These are phyloP conservation scores for Schizotus pectinicornis DNA, from an alignment of 2,888 invertebrate genomes.

Conservation along the genomic window DNA sequence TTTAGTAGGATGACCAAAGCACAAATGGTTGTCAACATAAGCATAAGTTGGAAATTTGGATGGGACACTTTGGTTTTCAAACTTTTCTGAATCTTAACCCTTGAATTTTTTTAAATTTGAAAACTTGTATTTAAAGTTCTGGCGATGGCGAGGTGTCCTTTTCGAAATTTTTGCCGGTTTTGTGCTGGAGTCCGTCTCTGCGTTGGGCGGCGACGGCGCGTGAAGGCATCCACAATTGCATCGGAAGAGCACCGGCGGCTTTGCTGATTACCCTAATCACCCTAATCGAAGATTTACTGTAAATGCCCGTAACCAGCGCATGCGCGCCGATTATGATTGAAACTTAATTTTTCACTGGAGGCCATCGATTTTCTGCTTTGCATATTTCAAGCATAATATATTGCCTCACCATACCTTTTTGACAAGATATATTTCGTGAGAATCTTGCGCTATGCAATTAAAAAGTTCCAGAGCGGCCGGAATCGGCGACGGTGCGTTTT, in stretches of 20 bases:
- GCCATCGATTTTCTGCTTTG: slow-evolving; percentile 44
- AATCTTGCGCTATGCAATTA: slow-evolving; percentile 40
- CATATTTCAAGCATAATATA: slow-evolving; percentile 43
- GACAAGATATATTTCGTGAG: slow-evolving; percentile 37
- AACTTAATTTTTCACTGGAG: slow-evolving; percentile 49
- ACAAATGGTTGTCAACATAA: too few species aligned
- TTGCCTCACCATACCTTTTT: slow-evolving; percentile 39
- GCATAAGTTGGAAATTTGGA: too few species aligned
- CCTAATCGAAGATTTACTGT: slow-evolving; percentile 49
- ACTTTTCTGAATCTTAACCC: too few species aligned
- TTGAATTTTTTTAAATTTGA: too few species aligned
- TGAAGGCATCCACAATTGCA: slow-evolving; percentile 26
- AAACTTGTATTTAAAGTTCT: too few species aligned
- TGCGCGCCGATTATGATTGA: slow-evolving; percentile 44
- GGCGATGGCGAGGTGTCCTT: too few species aligned
- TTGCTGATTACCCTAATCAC: slow-evolving; percentile 50
- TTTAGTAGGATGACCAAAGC: too few species aligned
- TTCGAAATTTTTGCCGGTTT: too few species aligned
- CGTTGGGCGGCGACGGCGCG: slow-evolving; percentile 20
- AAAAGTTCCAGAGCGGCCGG: slow-evolving; percentile 33
- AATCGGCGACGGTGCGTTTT: background rate
- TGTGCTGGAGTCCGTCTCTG: too few species aligned
- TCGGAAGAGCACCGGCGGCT: slow-evolving; percentile 26
- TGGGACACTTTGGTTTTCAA: too few species aligned
- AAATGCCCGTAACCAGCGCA: slow-evolving; percentile 34